Percentiles rank a stretch among this genome's conserved stretches.
These are phyloP conservation scores for Gobiocypris rarus DNA, from an alignment of 2,113 vertebrate genomes.

Conservation along the genomic window DNA sequence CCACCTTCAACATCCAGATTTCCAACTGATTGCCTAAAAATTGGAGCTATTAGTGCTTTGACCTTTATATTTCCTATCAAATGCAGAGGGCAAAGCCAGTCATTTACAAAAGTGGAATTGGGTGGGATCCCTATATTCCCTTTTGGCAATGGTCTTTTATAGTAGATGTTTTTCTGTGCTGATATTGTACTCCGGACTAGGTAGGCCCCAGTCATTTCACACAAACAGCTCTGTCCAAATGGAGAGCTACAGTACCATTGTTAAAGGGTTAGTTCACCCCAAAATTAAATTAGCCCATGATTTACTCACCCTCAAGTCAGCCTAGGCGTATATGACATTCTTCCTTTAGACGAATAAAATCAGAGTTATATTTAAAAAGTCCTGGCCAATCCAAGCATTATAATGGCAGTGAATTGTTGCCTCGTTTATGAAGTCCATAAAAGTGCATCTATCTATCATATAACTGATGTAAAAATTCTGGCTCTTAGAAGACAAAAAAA, in stretches of 20 bases:
- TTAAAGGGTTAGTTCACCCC: too few species aligned
- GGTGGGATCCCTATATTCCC: slow-evolving; percentile 17
- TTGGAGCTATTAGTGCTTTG: slow-evolving; percentile 49
- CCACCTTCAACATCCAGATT: slow-evolving; percentile 35
- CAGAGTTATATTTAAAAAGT: too few species aligned
- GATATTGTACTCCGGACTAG: slow-evolving; percentile 10
- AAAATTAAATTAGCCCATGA: too few species aligned
- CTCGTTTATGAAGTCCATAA: too few species aligned
- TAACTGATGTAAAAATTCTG: too few species aligned
- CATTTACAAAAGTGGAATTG: slow-evolving; percentile 38
- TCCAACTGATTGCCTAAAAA: slow-evolving; percentile 43
- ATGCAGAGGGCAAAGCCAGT: slow-evolving; percentile 28
- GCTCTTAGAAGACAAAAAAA: too few species aligned
- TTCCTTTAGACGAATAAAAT: too few species aligned
- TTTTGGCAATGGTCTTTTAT: slow-evolving; percentile 11
- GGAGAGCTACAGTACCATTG: not conserved
- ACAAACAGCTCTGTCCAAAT: slow-evolving; percentile 10
- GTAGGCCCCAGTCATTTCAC: not conserved
- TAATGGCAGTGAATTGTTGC: too few species aligned
- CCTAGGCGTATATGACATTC: too few species aligned
- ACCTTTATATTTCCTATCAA: slow-evolving; percentile 45
- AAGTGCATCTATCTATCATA: too few species aligned
- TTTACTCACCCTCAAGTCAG: too few species aligned
- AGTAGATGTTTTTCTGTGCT: slow-evolving; percentile 34
- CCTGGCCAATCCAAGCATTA: too few species aligned